Percentiles rank a stretch among this genome's conserved stretches.
phyloP scores from a whole-genome alignment of 2,113 vertebrate genomes.

The Synodontis membranacea region DNA sequence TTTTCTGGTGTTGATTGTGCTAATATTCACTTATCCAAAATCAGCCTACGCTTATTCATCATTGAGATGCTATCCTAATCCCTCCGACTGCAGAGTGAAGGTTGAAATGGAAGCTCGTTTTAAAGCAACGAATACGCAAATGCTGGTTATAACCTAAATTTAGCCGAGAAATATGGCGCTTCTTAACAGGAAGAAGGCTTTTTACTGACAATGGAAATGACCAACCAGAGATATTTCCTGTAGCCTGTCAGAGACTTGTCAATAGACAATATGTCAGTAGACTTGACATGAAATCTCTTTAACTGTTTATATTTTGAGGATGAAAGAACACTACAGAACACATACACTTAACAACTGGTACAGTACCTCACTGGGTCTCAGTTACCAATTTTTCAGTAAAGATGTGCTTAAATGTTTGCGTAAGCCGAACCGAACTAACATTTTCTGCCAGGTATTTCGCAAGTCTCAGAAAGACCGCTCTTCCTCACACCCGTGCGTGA shows the following conservation, averaged over 20 bases:
- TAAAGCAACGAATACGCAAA: neutral
- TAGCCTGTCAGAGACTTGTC: neutral
- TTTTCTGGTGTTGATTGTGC: constrained; percentile 54
- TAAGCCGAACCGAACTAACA: too few relatives aligned
- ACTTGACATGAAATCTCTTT: neutral
- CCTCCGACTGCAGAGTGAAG: neutral
- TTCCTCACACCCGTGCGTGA: too few relatives aligned
- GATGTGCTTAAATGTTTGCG: neutral
- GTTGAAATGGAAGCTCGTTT: neutral
- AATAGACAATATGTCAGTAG: too few relatives aligned
- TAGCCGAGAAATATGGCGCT: neutral
- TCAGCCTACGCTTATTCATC: constrained; percentile 25
- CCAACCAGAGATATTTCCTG: neutral
- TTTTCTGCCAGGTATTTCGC: neutral
- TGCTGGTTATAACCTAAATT: neutral
- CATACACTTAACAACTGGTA: neutral
- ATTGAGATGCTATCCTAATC: constrained; percentile 4
- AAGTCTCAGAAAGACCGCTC: neutral
- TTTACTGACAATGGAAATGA: neutral
- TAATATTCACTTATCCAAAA: constrained; percentile 33
- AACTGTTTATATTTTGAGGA: neutral
- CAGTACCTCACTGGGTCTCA: neutral
- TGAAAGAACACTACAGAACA: neutral
- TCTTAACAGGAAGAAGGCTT: neutral
- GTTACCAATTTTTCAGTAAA: neutral